phyloP scores from a whole-genome alignment of 2,113 vertebrate species.

The Amphilophus citrinellus region DNA sequence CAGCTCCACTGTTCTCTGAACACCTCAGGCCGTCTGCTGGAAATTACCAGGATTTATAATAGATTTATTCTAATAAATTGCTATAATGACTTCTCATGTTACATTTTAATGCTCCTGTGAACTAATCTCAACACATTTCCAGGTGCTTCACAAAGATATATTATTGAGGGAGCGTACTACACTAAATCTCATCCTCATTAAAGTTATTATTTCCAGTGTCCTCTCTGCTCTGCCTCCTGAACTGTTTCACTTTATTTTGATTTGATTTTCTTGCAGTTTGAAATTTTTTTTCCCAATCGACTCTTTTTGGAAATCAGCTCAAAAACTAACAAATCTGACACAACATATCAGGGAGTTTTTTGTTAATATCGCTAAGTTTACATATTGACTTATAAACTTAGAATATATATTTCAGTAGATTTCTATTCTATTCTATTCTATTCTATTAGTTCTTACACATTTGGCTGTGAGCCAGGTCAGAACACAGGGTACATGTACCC shows the following conservation, averaged over 20 bases:
- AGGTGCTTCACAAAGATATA: constrained; percentile 35
- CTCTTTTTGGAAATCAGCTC: neutral
- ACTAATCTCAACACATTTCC: constrained; percentile 40
- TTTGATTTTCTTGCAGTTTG: neutral
- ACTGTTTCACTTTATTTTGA: neutral
- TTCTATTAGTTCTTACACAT: too few species aligned
- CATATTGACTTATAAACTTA: too few species aligned
- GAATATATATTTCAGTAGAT: too few species aligned
- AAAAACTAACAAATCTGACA: neutral
- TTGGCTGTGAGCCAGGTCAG: too few species aligned
- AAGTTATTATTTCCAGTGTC: constrained; percentile 38
- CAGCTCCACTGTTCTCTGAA: neutral
- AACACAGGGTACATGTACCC: too few species aligned
- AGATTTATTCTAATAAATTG: constrained; percentile 61
- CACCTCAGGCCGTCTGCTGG: constrained; percentile 30
- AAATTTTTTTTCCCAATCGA: neutral
- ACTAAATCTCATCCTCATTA: constrained; percentile 51
- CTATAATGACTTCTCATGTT: constrained; percentile 45
- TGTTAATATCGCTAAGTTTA: neutral
- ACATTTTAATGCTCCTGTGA: constrained; percentile 51
- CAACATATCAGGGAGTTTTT: neutral
- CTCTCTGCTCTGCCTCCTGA: neutral
- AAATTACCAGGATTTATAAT: constrained; percentile 30
- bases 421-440: too few species aligned
- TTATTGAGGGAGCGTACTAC: constrained; percentile 27